Base-by-base conservation (phyloP, 2,888 invertebrate species). In the Dicranocentrus wangi region DNA sequence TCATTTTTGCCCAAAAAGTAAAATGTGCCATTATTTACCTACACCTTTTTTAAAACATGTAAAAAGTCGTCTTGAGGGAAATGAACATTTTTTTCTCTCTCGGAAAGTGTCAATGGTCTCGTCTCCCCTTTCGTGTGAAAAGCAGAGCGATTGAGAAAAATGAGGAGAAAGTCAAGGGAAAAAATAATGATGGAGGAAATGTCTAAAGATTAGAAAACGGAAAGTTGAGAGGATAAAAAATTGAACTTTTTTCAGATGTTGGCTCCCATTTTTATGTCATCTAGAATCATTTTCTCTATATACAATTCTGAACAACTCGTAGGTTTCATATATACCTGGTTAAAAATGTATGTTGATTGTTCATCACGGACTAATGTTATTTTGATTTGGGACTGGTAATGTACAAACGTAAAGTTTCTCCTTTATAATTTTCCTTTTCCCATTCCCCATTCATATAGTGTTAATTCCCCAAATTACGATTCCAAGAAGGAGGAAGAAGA, bases 391-490 rank as follows among this genome's bases (percentile, higher is more conserved):
- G 32, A 32, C n/a, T n/a, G n/a, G n/a, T n/a, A 32, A 3, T 32
- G 5, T 32, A 32, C 5, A 32, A 10, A 32, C 32, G 32, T 32
- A 3, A 32, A 32, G 32, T 32, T 32, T 3, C 10, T 32, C 32
- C n/a, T n/a, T n/a, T 32, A 3, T 32, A 32, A 32, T 32, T 32
- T 32, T 32, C 32, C 32, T 32, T 10, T 10, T 32, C 32, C 32
- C 32, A 3, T 32, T 32, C 32, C 32, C 32, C 32, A 32, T 32
- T 32, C 3, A 15, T 39, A 47, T 47, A 7, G 47, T n/a, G 55
- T 55, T 55, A 55, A 55, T 55, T 55, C 55, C 25, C 23, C 13
- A 19, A 55, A 55, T 55, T 55, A 51, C 19, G 19, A 51, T 51
- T 51, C 15, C n/a, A 17, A 32, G 10, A 32, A 32, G 32, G 32